phyloP scores from a whole-genome alignment of 2,113 vertebrate species.

The Dasypus novemcinctus region DNA sequence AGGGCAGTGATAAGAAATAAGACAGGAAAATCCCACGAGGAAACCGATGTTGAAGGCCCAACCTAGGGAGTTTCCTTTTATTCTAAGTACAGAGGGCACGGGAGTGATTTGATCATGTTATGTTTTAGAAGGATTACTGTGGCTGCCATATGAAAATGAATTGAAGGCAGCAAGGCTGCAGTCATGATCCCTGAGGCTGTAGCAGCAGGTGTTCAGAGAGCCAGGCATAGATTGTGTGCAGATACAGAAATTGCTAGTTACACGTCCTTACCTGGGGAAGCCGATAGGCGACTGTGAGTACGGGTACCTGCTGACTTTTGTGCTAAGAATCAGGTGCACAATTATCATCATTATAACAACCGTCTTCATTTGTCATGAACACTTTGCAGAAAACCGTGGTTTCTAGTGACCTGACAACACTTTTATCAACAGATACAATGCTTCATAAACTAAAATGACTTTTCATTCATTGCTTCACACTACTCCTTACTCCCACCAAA shows the following conservation, averaged over 20 bases:
- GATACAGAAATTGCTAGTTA: slow-evolving; percentile 2
- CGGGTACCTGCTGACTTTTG: background rate
- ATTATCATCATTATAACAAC: background rate
- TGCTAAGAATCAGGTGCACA: background rate
- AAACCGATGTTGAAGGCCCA: background rate
- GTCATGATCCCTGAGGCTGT: background rate
- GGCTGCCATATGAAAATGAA: background rate
- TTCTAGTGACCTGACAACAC: background rate
- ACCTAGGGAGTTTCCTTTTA: background rate
- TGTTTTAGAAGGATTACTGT: background rate
- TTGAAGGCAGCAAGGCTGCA: background rate
- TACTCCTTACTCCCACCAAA: background rate
- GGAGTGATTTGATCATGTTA: background rate
- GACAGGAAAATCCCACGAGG: background rate
- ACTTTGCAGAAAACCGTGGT: background rate
- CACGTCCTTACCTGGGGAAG: background rate
- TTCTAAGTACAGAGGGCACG: background rate
- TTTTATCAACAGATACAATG: slow-evolving; percentile 20
- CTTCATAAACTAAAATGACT: background rate
- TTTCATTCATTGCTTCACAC: background rate
- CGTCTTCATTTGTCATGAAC: background rate
- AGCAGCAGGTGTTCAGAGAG: background rate
- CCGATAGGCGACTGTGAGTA: background rate
- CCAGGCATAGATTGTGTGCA: background rate
- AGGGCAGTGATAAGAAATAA: background rate